phyloP scores from a whole-genome alignment of 2,888 invertebrate species.

The Euplagia quadripunctaria region DNA sequence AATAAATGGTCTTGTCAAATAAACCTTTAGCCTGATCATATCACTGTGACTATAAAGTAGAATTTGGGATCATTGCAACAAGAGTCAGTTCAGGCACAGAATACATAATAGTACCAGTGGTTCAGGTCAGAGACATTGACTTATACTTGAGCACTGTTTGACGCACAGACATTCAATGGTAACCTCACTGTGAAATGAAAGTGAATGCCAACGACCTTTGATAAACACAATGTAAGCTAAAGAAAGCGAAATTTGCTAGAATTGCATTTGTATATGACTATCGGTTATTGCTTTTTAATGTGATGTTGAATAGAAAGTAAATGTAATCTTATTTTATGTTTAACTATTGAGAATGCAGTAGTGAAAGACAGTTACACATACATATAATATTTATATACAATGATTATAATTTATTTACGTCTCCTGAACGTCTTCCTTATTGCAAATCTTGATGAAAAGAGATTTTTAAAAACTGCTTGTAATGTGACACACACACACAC shows the following conservation, averaged over 20 bases:
- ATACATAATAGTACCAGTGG: background rate
- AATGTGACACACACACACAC: background rate
- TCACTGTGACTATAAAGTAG: too few relatives aligned
- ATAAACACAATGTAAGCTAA: constrained; percentile 36
- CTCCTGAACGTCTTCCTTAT: too few relatives aligned
- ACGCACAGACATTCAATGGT: constrained; percentile 20
- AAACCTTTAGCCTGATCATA: too few relatives aligned
- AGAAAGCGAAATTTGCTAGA: constrained; percentile 40
- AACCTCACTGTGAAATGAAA: constrained; percentile 52
- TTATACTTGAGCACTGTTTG: constrained; percentile 4
- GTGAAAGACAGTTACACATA: background rate
- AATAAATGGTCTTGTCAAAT: too few relatives aligned
- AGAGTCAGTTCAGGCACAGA: background rate
- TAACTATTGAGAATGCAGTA: background rate
- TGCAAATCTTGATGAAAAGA: too few relatives aligned
- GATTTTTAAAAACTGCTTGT: background rate
- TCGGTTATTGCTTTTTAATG: background rate
- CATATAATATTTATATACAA: background rate
- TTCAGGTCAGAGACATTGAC: constrained; percentile 10
- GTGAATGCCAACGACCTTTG: constrained; percentile 54
- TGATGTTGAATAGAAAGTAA: background rate
- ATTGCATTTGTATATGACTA: constrained; percentile 16
- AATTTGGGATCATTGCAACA: too few relatives aligned
- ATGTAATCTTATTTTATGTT: background rate
- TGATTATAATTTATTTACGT: too few relatives aligned